A percentile compares a stretch with the other conserved stretches of the same genome.
Evolutionary conservation across 1,140 invertebrate species (phyloP).

Genomic region (Gonatopus flavifemur): DNA sequence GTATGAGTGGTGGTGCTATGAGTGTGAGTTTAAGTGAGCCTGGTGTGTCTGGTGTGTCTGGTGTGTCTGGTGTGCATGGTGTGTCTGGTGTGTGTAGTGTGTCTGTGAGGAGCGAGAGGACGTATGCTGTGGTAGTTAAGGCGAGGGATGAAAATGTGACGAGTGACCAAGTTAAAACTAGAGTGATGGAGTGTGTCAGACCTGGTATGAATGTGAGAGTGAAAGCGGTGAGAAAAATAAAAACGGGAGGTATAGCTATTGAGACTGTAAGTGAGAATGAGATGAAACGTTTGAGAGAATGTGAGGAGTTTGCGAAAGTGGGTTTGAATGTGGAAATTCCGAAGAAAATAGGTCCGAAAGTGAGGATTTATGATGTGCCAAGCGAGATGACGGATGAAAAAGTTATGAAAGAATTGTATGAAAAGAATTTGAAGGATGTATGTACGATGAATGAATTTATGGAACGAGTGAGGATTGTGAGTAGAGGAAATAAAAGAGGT

Average conservation of each 20-base stretch:
- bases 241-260: neutral
- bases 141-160: neutral
- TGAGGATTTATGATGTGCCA: constrained; percentile 11
- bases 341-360: constrained; percentile 2
- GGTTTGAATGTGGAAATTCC: neutral
- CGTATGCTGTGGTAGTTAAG: neutral
- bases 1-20: neutral
- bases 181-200: constrained; percentile 2
- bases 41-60: no score
- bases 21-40: neutral
- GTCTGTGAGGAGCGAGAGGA: no score
- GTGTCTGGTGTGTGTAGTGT: no score
- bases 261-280: constrained; percentile 4
- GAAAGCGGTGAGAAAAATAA: neutral
- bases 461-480: neutral
- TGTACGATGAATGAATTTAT: constrained; percentile 1
- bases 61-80: no score
- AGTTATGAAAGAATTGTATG: constrained; percentile 3
- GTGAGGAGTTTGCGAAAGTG: neutral
- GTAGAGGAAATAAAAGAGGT: neutral
- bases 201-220: constrained; percentile 1
- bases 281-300: neutral
- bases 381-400: constrained; percentile 5
- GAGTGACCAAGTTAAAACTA: constrained; percentile 10
- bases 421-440: constrained; percentile 4